A percentile compares a stretch with the other conserved stretches of the same genome.
Evolutionary conservation across 2,113 vertebrate species (phyloP).

Genomic region (Piprites chloris): DNA sequence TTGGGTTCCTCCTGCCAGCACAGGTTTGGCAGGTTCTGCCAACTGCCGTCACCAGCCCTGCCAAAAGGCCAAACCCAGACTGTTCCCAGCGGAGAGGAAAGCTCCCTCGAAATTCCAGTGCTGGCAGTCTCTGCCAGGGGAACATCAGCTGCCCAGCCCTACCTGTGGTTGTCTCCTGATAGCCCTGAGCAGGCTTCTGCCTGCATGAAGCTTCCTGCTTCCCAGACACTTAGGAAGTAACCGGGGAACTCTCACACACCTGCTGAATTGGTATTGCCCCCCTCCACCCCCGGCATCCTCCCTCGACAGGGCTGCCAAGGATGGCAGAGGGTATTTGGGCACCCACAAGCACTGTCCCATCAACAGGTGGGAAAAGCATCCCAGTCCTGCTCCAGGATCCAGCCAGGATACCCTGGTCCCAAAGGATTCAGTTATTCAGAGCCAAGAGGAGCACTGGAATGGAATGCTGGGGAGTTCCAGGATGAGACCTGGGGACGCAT

Average conservation of each 20-base stretch:
- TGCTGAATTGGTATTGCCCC: accelerated
- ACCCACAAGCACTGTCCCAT: neutral
- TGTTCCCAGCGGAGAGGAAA: accelerated
- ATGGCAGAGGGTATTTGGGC: accelerated
- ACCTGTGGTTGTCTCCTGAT: neutral
- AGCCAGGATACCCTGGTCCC: neutral
- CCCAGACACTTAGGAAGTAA: neutral
- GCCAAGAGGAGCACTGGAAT: neutral
- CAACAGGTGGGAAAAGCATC: neutral
- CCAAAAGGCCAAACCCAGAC: neutral
- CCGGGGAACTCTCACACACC: accelerated
- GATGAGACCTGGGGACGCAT: neutral
- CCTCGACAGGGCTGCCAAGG: accelerated
- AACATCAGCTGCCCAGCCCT: neutral
- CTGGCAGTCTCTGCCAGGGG: neutral
- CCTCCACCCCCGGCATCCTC: accelerated
- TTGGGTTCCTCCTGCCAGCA: neutral
- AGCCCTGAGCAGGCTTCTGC: neutral
- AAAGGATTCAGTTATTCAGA: neutral
- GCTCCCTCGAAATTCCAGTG: neutral
- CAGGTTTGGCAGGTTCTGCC: slow-evolving; percentile 31
- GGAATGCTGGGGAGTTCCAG: neutral
- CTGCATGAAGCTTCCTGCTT: neutral
- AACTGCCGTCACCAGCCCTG: neutral
- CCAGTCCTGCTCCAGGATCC: neutral